Percentiles rank a stretch among this genome's conserved stretches.
Conservation (phyloP, 1,140 invertebrate genomes). For the Leptinotarsa lineolata region DNA sequence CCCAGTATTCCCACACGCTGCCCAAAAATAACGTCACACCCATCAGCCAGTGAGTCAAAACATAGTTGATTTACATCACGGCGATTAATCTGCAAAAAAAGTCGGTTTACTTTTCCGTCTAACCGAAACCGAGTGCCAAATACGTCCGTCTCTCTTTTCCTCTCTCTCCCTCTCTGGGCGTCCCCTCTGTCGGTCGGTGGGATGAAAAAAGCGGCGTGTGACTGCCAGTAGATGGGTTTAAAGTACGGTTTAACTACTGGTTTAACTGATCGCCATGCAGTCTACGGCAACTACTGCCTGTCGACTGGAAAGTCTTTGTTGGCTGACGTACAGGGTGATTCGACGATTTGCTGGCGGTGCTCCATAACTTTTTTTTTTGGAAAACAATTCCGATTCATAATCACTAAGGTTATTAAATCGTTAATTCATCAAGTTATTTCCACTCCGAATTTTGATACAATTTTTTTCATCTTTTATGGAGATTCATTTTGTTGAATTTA, state of each 20-base stretch:
- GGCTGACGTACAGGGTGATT: background rate
- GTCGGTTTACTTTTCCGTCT: background rate
- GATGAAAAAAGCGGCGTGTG: constrained; percentile 7
- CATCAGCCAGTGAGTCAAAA: background rate
- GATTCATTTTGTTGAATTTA: no score
- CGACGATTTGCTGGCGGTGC: background rate
- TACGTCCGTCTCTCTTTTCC: background rate
- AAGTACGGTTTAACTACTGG: constrained; percentile 5
- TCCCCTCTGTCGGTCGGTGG: background rate
- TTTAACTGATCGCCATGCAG: constrained; percentile 7
- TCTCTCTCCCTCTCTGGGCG: background rate
- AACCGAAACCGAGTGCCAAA: constrained; percentile 1
- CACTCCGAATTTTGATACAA: no score
- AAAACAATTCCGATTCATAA: no score
- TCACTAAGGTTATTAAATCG: no score
- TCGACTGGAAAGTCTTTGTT: constrained; percentile 4
- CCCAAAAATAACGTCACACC: constrained; percentile 8
- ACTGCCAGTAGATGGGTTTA: background rate
- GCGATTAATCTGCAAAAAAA: constrained; percentile 8
- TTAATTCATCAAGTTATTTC: no score
- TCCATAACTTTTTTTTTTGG: no score
- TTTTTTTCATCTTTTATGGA: no score
- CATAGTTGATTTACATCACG: background rate
- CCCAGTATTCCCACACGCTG: background rate
- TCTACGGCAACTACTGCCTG: background rate